A percentile compares a stretch with the other conserved stretches of the same genome.
Conservation (phyloP, 2,113 vertebrate genomes). For the Eolophus roseicapilla region DNA sequence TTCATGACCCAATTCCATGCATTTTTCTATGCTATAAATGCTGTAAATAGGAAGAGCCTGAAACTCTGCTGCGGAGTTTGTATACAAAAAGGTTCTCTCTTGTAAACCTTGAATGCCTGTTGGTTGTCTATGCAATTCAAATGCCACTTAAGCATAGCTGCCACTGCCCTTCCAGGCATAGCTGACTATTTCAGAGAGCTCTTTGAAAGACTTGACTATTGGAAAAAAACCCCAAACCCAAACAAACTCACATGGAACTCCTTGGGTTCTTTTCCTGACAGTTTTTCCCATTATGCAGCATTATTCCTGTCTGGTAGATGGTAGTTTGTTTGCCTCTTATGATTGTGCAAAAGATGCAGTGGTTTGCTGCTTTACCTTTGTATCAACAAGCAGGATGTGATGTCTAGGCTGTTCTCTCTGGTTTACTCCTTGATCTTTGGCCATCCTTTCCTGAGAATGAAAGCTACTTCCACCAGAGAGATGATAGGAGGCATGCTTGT, state of each 20-base stretch:
- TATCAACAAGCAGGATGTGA: not conserved
- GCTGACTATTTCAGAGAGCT: not conserved
- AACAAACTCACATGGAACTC: accelerated
- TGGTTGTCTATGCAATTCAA: not conserved
- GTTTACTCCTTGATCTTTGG: not conserved
- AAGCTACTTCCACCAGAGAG: not conserved
- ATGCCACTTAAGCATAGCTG: not conserved
- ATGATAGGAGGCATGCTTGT: accelerated
- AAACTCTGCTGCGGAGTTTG: not conserved
- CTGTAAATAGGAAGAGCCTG: not conserved
- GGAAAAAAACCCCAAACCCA: not conserved
- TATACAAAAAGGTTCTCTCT: not conserved
- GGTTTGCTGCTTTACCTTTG: not conserved
- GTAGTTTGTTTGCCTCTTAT: not conserved
- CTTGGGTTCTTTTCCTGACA: not conserved
- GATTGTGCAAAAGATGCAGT: not conserved
- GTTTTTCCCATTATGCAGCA: not conserved
- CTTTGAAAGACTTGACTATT: not conserved
- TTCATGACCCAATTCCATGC: not conserved
- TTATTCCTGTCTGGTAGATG: not conserved
- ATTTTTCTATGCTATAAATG: not conserved
- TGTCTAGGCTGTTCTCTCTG: not conserved
- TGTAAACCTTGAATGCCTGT: not conserved
- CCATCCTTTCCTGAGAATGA: not conserved
- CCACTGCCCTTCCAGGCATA: not conserved